Evolutionary conservation across 2,888 invertebrate species (phyloP).

Genomic region (Listrodromus nycthemerus): DNA sequence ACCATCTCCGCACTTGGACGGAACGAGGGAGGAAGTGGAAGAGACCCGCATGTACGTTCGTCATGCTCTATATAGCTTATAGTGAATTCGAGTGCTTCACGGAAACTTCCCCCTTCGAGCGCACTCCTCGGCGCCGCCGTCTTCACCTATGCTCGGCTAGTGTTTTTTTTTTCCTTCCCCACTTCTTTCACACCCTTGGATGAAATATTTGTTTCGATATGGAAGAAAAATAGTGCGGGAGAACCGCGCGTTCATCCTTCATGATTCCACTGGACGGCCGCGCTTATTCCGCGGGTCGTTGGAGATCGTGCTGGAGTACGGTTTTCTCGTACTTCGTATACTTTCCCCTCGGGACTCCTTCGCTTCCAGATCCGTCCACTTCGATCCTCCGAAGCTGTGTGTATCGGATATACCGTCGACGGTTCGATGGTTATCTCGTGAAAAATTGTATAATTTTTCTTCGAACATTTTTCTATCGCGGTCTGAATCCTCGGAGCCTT

Average conservation of each 20-base stretch:
- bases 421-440: slow-evolving; percentile 12
- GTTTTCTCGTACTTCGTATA: slow-evolving; percentile 14
- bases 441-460: slow-evolving; percentile 1
- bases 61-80: slow-evolving; percentile 17
- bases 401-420: not conserved
- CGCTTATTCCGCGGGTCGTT: slow-evolving; percentile 36
- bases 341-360: slow-evolving; percentile 19
- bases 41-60: slow-evolving; percentile 38
- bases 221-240: slow-evolving; percentile 45
- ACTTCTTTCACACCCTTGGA: slow-evolving; percentile 46
- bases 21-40: slow-evolving; percentile 49
- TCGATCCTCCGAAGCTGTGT: slow-evolving; percentile 3
- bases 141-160: slow-evolving; percentile 18
- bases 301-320: slow-evolving; percentile 13
- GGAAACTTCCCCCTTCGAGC: slow-evolving; percentile 6
- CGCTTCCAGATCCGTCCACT: slow-evolving; percentile 19
- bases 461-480: not conserved
- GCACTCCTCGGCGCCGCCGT: not conserved
- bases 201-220: slow-evolving; percentile 50
- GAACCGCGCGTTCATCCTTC: slow-evolving; percentile 19
- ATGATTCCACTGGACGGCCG: slow-evolving; percentile 11
- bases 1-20: slow-evolving; percentile 59
- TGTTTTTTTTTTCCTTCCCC: slow-evolving; percentile 6
- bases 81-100: slow-evolving; percentile 34
- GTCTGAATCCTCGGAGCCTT: not conserved